Base-by-base conservation (phyloP, 2,888 invertebrate species). In the Temnothorax ravouxi region DNA sequence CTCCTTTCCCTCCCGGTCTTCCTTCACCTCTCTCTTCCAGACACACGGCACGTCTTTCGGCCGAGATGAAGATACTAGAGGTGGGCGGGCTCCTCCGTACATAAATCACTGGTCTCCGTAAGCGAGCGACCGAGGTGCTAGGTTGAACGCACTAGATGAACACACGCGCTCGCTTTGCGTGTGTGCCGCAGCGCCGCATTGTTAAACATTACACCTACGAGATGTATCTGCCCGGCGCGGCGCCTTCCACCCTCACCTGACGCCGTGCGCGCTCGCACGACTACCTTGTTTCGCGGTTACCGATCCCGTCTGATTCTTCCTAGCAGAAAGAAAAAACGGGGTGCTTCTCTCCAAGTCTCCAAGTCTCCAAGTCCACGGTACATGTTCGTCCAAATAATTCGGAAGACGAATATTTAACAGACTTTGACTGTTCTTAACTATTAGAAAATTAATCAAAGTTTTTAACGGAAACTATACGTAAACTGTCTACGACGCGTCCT, bases 1-100 rank as follows among this genome's bases (percentile, higher is more conserved):
- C 61, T 69, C 52, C 34, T 18, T 38, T 41, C 15, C 29, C 52
- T 44, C n/a, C 15, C 59, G 13, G 52, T 52, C n/a, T 59, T 75
- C 50, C 47, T 59, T 9, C 71, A 25, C 50, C 34, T 66, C 54
- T 72, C 61, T 77, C 71, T 13, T 50, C 59, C 89, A 85, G 84
- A 74, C 85, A 74, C 85, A 80, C 83, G 86, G 84, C 88, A 88
- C 91, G 91, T 92, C 92, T 92, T 92, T 89, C 88, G 89, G 90
- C 87, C 89, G 89, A 94, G 94, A 94, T 94, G 93, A 94, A 94
- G 94, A 94, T 94, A 94, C 93, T 90, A 91, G 89, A 88, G 89
- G 83, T 90, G 91, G 94, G 93, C 93, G 93, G 92, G 92, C 90
- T 92, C 87, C 86, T 83, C 83, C 86, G 87, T 86, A 89, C 92